Evolutionary conservation across 2,888 invertebrate genomes (phyloP), one percentile per base, ranked within the genome.

Genomic region (Oscheius sp.): DNA sequence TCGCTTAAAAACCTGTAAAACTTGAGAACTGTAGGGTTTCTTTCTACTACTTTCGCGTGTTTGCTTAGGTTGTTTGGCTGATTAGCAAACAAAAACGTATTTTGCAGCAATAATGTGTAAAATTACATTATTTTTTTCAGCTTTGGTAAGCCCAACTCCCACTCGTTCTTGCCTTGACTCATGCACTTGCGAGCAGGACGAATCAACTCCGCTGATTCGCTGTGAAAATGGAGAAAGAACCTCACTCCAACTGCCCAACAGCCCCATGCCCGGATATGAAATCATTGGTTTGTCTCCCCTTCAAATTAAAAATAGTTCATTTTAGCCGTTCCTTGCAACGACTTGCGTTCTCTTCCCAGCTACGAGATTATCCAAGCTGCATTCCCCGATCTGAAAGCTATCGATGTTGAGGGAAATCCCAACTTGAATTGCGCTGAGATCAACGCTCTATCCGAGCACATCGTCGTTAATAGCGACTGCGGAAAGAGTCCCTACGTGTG

Each of bases 321-420:
- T 31, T 68, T 61, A 74, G 79, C 79, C 4, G 52, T 79, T 34
- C 77, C 79, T 2, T 79, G 79, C 71, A 79, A 79, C 53, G 68
- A 79, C 42, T 39, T 79, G 27, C 63, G 34, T 2, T 34, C 65
- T 20, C 69, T 79, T 45, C 79, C 76, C 37, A 52, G 72, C 8
- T 42, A 64, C 17, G 67, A 61, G n/a, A 45, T 79, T 55, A 67
- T 79, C 53, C 71, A 72, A 23, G 76, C 76, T 8, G 72, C 74
- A 0, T 79, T 79, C 73, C 79, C 79, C 17, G 76, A 76, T 57
- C 61, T 79, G 20, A 75, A 72, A 61, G 76, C 76, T 33, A 76
- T 78, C 23, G 78, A 78, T 53, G 75, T 78, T 34, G 75, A 78
- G 55, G 78, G 78, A 63, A 78, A 78, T 52, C 39, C 71, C 2